A percentile compares a stretch with the other conserved stretches of the same genome.
Conservation (phyloP, 2,888 invertebrate species). For the Oscheius sp. region DNA sequence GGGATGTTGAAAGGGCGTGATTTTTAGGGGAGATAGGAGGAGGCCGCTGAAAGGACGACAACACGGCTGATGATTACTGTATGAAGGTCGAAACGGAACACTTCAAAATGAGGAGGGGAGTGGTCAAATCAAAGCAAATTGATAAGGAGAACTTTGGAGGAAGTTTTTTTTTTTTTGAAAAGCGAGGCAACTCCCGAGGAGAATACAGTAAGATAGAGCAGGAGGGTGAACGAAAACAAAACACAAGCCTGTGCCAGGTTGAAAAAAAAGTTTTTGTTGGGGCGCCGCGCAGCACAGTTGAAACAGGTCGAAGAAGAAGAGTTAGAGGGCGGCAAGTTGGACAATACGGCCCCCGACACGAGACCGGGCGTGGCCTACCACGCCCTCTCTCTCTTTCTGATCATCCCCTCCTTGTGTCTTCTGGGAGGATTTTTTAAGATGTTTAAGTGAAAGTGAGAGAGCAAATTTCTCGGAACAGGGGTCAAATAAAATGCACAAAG, state of each 20-base stretch:
- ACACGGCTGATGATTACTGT: slow-evolving; percentile 1
- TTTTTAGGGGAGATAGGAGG: slow-evolving; percentile 4
- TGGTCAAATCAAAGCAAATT: too few species aligned
- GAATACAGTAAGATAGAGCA: too few species aligned
- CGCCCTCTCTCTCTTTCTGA: not conserved
- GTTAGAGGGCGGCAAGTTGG: slow-evolving; percentile 17
- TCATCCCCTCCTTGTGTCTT: not conserved
- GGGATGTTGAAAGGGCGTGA: not conserved
- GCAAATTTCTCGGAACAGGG: not conserved
- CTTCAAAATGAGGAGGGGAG: too few species aligned
- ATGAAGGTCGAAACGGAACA: slow-evolving; percentile 21
- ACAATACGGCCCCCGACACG: slow-evolving; percentile 22
- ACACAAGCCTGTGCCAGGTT: too few species aligned
- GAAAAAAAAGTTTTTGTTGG: not conserved
- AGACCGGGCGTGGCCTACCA: slow-evolving; percentile 29
- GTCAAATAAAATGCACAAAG: not conserved
- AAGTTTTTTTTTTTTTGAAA: too few species aligned
- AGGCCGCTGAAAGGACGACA: not conserved
- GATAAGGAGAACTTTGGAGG: too few species aligned
- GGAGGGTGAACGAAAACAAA: too few species aligned
- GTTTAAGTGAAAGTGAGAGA: not conserved
- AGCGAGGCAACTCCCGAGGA: too few species aligned
- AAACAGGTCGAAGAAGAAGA: slow-evolving; percentile 29
- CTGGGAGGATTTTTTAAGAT: not conserved
- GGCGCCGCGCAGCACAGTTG: not conserved